Evolutionary conservation across 2,797 vertebrate species (phyloP).

Genomic region (Helostoma temminkii): DNA sequence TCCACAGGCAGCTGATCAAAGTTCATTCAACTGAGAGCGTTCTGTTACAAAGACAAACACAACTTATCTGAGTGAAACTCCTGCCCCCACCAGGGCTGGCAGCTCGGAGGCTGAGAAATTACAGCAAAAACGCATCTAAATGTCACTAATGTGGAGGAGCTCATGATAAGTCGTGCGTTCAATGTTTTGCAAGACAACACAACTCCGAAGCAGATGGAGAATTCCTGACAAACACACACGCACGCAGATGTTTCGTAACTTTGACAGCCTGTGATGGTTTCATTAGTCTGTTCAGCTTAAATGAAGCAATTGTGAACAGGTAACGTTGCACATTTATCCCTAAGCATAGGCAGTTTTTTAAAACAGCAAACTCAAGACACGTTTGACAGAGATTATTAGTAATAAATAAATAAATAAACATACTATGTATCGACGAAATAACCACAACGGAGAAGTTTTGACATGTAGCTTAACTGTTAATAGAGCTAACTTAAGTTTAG

Average conservation of each 20-base stretch:
- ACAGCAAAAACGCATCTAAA: constrained; percentile 1
- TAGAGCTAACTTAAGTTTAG: not conserved
- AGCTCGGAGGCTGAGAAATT: constrained; percentile 19
- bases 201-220: not conserved
- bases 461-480: not conserved
- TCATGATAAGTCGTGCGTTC: not conserved
- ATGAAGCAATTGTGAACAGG: not conserved
- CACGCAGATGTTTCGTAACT: not conserved
- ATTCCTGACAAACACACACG: not conserved
- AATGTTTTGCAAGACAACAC: not conserved
- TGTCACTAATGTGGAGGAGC: not conserved
- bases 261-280: not conserved
- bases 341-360: not conserved
- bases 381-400: no score
- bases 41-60: constrained; percentile 78
- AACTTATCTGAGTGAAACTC: constrained; percentile 80
- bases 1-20: constrained; percentile 69
- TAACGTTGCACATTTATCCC: not conserved
- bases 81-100: not conserved
- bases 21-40: constrained; percentile 67
- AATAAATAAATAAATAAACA: not conserved
- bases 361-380: not conserved
- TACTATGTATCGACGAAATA: not conserved
- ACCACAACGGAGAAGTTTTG: rapidly evolving
- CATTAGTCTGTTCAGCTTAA: not conserved